These are phyloP conservation scores for Zosterops hypoxanthus DNA, from an alignment of 2,113 vertebrate species.

Conservation along the genomic window DNA sequence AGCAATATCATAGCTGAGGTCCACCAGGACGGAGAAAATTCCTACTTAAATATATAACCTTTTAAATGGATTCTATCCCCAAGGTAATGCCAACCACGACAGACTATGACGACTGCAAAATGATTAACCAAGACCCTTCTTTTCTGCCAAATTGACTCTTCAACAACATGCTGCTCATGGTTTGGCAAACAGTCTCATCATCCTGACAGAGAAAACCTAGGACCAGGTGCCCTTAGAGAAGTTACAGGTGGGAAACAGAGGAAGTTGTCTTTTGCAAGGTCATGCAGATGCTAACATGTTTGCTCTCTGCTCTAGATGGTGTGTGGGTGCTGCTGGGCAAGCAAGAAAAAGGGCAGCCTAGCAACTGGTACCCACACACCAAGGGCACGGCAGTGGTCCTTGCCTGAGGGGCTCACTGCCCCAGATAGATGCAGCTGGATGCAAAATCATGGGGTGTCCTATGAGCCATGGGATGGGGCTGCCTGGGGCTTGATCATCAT, in stretches of 20 bases:
- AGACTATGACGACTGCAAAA: accelerated
- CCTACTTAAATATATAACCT: neutral
- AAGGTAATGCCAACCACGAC: accelerated
- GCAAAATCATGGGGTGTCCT: neutral
- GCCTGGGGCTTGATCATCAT: neutral
- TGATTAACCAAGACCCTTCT: neutral
- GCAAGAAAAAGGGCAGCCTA: neutral
- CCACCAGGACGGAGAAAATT: neutral
- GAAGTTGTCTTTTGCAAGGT: neutral
- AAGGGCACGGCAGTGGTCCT: neutral
- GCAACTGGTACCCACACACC: neutral
- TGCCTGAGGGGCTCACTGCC: neutral
- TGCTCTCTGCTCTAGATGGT: accelerated
- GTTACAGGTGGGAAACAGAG: neutral
- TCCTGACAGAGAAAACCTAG: neutral
- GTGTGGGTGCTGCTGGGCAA: neutral
- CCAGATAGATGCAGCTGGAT: neutral
- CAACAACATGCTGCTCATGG: neutral
- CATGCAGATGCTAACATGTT: accelerated
- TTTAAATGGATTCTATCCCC: neutral
- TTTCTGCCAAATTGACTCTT: neutral
- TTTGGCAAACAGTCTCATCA: neutral
- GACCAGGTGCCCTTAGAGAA: neutral
- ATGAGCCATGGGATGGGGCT: neutral
- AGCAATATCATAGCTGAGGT: neutral